Base-by-base conservation (phyloP, 30 jellyfish, hydroid and myxozoan genomes). In the Turritopsis rubra region DNA sequence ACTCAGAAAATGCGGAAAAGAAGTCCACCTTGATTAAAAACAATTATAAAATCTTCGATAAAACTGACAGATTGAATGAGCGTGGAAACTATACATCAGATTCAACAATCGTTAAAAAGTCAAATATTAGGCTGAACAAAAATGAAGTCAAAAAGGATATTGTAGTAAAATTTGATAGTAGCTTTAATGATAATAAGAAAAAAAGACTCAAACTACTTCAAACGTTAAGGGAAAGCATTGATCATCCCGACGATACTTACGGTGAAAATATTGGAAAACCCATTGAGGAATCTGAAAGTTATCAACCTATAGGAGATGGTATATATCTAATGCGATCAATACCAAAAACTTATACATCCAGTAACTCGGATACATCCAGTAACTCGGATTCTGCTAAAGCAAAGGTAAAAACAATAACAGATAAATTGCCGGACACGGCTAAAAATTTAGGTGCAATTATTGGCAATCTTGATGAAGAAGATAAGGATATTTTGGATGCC, bases 261-360 rank as follows among this genome's bases (percentile, higher is more conserved):
- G 96, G 89, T 31, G 88, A 78, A 75, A 54, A 60, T 54, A 54
- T 92, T 16, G 98, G 98, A 28, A 85, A 83, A 79, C 95, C 98
- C 0, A 85, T 87, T 53, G 98, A 96, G 16, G 98, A 92, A 71
- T 96, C 98, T 16, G 98, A 92, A 71, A 92, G 84, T 20, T 92
- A 92, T 79, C 96, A 92, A 53, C 76, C 95, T 1, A 92, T 92
- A 8, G 98, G 98, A 18, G 98, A 92, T 73, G 98, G 96, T 22
- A 82, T 92, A 17, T 92, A 77, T 79, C 82, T 92, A 19, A 88
- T 88, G 95, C 84, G 81, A 16, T 5, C 60, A 41, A 3, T 41
- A 41, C 60, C 60, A 13, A 73, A 41, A 41, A 41, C 60, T 5
- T 28, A 3, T 28, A 7, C 72, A 22, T 19, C 77, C 21, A 29